Evolutionary conservation across 2,113 vertebrate genomes (phyloP).

Genomic region (Zapus hudsonius): DNA sequence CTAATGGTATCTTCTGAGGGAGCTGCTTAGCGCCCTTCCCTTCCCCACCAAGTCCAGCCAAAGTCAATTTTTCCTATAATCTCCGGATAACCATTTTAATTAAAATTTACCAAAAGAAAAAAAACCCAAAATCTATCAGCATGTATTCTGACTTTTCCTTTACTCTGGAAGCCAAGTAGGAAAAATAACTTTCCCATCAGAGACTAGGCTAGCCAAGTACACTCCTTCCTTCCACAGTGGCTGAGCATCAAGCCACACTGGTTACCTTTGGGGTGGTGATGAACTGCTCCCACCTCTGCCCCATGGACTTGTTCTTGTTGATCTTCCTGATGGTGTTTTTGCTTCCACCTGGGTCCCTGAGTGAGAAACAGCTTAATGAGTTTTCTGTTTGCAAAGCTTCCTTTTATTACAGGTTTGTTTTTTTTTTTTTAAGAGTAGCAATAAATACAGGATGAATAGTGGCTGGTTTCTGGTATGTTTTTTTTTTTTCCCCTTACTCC

Average conservation of each 20-base stretch:
- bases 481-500: accelerated
- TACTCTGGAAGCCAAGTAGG: not conserved
- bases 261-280: slow-evolving; percentile 80
- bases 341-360: slow-evolving; percentile 86
- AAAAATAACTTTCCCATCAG: not conserved
- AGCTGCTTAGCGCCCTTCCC: not conserved
- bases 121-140: not conserved
- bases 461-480: not conserved
- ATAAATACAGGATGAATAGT: not conserved
- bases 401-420: slow-evolving; percentile 45
- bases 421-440: slow-evolving; percentile 49
- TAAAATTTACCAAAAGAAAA: slow-evolving; percentile 51
- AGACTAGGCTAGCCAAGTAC: not conserved
- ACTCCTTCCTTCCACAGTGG: too few relatives aligned
- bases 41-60: not conserved
- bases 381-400: slow-evolving; percentile 48
- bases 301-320: slow-evolving; percentile 84
- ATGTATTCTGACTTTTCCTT: not conserved
- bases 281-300: slow-evolving; percentile 86
- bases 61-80: slow-evolving; percentile 44
- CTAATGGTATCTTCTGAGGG: slow-evolving; percentile 42
- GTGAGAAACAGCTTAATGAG: slow-evolving; percentile 72
- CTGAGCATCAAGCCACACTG: too few relatives aligned
- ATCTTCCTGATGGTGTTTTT: slow-evolving; percentile 82
- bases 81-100: slow-evolving; percentile 63